Evolutionary conservation across 2,113 vertebrate species (phyloP).

Genomic region (Isurus oxyrinchus): DNA sequence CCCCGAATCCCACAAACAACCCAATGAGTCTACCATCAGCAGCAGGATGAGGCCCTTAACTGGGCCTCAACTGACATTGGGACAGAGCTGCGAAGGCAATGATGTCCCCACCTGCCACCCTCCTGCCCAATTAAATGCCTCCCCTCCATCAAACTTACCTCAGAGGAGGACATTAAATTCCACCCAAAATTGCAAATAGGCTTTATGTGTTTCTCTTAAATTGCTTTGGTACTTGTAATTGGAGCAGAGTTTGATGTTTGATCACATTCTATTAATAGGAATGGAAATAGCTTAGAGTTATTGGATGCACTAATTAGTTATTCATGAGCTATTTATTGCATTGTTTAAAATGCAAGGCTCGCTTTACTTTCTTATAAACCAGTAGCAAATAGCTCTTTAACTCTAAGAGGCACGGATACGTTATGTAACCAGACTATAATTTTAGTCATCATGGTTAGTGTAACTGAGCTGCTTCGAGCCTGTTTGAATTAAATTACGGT

Average conservation of each 20-base stretch:
- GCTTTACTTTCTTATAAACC: neutral
- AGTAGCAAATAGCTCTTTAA: neutral
- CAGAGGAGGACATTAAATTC: neutral
- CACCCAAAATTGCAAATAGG: neutral
- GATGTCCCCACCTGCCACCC: too few relatives aligned
- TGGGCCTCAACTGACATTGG: too few relatives aligned
- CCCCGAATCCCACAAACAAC: neutral
- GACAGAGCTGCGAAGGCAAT: neutral
- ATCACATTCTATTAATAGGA: slow-evolving; percentile 27
- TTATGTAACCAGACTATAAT: neutral
- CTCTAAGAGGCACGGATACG: neutral
- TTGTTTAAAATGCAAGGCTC: neutral
- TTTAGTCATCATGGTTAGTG: neutral
- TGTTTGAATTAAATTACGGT: neutral
- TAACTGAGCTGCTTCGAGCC: neutral
- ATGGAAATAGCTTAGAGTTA: neutral
- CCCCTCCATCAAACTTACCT: neutral
- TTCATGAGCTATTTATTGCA: neutral
- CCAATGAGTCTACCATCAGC: neutral
- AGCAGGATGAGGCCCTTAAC: neutral
- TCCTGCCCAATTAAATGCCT: neutral
- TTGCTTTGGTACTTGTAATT: neutral
- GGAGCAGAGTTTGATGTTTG: slow-evolving; percentile 7
- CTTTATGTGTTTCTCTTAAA: neutral
- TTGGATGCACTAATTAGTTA: slow-evolving; percentile 10